phyloP scores from a whole-genome alignment of 2,797 vertebrate species.

The Euphonia xanthogaster region DNA sequence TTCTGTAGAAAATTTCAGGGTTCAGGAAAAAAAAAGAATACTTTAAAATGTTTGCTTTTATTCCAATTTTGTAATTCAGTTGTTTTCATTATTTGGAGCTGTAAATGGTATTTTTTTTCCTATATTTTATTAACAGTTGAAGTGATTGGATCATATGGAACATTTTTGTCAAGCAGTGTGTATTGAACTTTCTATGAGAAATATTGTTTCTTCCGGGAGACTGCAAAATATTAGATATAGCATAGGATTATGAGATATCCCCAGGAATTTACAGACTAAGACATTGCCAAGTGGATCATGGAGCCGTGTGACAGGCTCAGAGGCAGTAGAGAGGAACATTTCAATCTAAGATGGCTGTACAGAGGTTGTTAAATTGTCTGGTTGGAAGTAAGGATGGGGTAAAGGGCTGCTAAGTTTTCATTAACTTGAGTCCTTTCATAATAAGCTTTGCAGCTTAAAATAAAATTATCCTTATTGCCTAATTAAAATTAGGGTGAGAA shows the following conservation, averaged over 20 bases:
- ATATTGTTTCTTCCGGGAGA: background rate
- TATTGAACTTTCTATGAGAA: background rate
- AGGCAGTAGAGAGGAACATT: background rate
- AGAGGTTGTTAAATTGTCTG: background rate
- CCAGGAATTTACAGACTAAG: background rate
- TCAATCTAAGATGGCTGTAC: background rate
- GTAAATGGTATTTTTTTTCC: background rate
- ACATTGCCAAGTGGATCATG: background rate
- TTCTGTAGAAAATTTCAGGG: background rate
- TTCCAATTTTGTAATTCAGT: background rate
- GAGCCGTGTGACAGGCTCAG: background rate
- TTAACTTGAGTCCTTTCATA: background rate
- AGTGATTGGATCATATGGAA: background rate
- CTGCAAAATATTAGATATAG: background rate
- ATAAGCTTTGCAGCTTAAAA: background rate
- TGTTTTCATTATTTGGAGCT: background rate
- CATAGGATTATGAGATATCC: background rate
- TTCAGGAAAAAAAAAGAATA: background rate
- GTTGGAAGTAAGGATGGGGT: background rate
- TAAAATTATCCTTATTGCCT: background rate
- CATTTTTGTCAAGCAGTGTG: background rate
- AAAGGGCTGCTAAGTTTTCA: background rate
- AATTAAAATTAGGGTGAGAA: background rate
- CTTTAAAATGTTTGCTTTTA: background rate
- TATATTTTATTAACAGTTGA: background rate